Evolutionary conservation across 2,113 vertebrate genomes (phyloP).

Genomic region (Orientallactaga bullata): DNA sequence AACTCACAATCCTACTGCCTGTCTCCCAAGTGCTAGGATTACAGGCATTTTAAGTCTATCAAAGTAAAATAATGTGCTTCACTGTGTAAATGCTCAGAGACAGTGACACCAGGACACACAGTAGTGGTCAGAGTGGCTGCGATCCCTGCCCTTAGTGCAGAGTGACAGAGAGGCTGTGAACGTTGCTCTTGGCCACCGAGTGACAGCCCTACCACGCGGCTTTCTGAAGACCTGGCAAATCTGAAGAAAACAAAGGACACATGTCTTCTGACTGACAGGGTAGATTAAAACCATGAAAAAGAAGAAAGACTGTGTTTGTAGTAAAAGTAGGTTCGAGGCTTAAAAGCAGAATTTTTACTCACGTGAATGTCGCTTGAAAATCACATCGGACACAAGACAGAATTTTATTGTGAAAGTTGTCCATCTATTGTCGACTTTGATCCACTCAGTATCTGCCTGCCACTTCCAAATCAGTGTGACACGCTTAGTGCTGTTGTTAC

Average conservation of each 20-base stretch:
- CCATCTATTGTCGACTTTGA: not conserved
- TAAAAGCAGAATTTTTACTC: not conserved
- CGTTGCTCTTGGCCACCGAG: rapidly evolving
- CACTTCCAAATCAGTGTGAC: not conserved
- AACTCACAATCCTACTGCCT: not conserved
- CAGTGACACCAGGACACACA: rapidly evolving
- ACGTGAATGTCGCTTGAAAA: not conserved
- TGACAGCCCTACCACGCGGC: rapidly evolving
- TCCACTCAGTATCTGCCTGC: not conserved
- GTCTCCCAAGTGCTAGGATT: not conserved
- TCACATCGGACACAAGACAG: not conserved
- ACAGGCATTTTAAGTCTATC: not conserved
- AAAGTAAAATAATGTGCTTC: not conserved
- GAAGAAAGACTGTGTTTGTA: not conserved
- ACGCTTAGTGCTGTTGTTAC: not conserved
- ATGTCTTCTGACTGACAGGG: not conserved
- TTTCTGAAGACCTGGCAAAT: not conserved
- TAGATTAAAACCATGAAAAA: not conserved
- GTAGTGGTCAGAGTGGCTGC: rapidly evolving
- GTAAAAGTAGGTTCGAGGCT: not conserved
- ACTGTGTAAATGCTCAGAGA: not conserved
- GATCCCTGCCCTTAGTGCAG: rapidly evolving
- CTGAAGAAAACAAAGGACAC: not conserved
- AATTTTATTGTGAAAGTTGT: not conserved
- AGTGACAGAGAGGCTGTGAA: not conserved